Conservation (phyloP, 2,797 vertebrate species). For the Triplophysa bombifrons region DNA sequence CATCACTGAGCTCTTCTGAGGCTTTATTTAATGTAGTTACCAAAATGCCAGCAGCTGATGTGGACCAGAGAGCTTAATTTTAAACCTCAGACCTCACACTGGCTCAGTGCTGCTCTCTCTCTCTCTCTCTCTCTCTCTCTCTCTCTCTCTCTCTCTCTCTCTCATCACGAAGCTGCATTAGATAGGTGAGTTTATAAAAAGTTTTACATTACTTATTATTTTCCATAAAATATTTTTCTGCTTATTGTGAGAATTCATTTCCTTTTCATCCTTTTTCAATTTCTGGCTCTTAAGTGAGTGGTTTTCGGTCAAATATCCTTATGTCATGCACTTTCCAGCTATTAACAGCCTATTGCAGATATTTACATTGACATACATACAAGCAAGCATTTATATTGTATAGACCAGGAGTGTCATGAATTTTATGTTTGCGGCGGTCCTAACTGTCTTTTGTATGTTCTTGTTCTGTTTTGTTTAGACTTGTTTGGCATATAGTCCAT, state of each 20-base stretch:
- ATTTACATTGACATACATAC: background rate
- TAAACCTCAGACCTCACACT: constrained; percentile 78
- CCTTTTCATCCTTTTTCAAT: background rate
- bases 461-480: too few relatives aligned
- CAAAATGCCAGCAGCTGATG: constrained; percentile 84
- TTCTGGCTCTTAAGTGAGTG: background rate
- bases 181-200: background rate
- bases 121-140: constrained; percentile 62
- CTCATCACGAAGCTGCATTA: background rate
- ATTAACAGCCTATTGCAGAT: background rate
- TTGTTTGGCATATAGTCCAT: too few relatives aligned
- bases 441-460: too few relatives aligned
- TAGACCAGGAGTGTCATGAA: background rate
- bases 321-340: background rate
- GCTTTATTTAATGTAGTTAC: constrained; percentile 88
- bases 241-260: background rate
- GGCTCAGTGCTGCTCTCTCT: constrained; percentile 63
- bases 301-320: background rate
- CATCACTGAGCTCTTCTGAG: constrained; percentile 85
- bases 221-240: background rate
- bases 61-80: constrained; percentile 79
- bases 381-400: background rate
- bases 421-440: background rate
- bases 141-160: constrained; percentile 64
- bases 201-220: background rate